Conservation (phyloP, 2,888 invertebrate genomes). For the Sesia bembeciformis region DNA sequence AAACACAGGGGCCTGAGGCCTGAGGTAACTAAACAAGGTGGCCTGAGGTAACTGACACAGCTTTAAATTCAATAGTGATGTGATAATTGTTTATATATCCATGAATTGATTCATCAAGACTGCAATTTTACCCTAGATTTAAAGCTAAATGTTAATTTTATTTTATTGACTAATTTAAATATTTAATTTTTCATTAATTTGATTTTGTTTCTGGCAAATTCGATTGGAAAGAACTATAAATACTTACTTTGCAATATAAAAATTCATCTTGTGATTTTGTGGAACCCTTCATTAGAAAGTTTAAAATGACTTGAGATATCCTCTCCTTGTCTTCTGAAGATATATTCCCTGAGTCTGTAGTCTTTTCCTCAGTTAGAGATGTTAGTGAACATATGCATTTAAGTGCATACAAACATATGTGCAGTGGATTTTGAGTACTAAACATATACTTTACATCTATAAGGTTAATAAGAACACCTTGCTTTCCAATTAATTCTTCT, state of each 20-base stretch:
- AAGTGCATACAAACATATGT: conserved; percentile 39
- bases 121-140: no score
- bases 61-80: no score
- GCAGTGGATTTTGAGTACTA: conserved; percentile 31
- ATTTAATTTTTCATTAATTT: no score
- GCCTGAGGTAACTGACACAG: no score
- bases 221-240: neutral
- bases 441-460: conserved; percentile 23
- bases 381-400: conserved; percentile 46
- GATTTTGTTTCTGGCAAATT: no score
- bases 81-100: no score
- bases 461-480: conserved; percentile 43
- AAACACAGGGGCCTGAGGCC: no score
- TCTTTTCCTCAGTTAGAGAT: conserved; percentile 31
- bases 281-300: conserved; percentile 45
- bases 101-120: no score
- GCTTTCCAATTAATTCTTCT: conserved; percentile 43
- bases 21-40: no score
- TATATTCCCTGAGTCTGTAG: conserved; percentile 13
- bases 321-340: conserved; percentile 36
- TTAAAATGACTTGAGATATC: conserved; percentile 47
- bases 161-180: no score
- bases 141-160: no score
- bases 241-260: conserved; percentile 63
- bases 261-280: conserved; percentile 51